Evolutionary conservation across 2,113 vertebrate genomes (phyloP), one percentile per base, ranked within the genome.

Genomic region (Barbus barbus): DNA sequence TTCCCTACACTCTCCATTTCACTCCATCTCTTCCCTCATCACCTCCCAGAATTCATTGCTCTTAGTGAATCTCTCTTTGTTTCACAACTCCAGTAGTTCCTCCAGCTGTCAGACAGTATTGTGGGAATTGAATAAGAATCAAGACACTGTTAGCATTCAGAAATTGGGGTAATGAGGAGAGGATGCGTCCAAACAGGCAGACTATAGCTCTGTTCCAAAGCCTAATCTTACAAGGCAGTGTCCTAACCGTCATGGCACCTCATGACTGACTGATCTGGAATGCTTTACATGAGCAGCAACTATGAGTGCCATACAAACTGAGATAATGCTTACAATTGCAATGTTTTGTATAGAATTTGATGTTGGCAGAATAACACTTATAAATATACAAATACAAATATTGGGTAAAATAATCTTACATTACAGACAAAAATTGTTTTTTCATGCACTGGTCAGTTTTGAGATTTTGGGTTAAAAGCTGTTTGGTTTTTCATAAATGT

Each of bases 1-100:
- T 44, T 46, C 84, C 56, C 58, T 20, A 16, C 88, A 76, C 73
- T 71, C 26, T 80, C 79, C 36, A 61, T 51, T 77, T 83, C 76
- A 71, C 61, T 72, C 75, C 22, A 31, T 78, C 31, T 77, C 78
- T 74, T 51, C 36, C 67, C 63, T 33, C 63, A 33, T 84, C 44
- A 79, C 41, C 76, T 81, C 26, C 73, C 33, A 46, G 78, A 79
- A 38, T n/a, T 53, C 51, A 28, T 78, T 76, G 44, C 61, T 84
- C 48, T 73, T 33, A 69, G 22, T 84, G 63, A 76, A 51, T 53
- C 61, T 76, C 83, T 31, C 26, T 76, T 82, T 82, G 53, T 67
- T 82, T 12, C 72, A 74, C 71, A 38, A 44, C 48, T 82, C 71
- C 36, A 58, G 33, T 77, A 56, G 9, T 44, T 48, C 60, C 75